Conservation (phyloP, 2,113 vertebrate species). For the Scartelaos histophorus region DNA sequence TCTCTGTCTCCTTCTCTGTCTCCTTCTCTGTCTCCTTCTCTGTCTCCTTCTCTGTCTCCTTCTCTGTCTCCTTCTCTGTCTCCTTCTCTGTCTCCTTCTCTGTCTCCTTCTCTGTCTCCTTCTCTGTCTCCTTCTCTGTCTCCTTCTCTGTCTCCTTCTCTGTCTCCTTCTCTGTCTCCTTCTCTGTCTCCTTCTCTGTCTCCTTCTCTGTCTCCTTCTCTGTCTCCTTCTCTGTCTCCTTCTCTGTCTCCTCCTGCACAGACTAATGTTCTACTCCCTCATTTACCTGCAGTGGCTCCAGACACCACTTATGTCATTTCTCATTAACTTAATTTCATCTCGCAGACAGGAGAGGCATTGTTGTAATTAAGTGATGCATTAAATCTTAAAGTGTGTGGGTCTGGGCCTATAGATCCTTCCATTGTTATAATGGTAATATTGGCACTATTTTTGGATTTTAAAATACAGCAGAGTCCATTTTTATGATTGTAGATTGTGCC, state of each 20-base stretch:
- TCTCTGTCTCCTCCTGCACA: slow-evolving; percentile 39
- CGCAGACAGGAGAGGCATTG: slow-evolving; percentile 17
- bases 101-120: slow-evolving; percentile 38
- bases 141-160: too few relatives aligned
- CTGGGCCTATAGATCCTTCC: not conserved
- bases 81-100: too few relatives aligned
- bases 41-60: too few relatives aligned
- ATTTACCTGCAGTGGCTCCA: slow-evolving; percentile 22
- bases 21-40: slow-evolving; percentile 37
- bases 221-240: too few relatives aligned
- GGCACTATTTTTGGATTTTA: not conserved
- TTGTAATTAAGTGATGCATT: slow-evolving; percentile 49
- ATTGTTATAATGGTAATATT: not conserved
- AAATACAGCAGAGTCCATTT: not conserved
- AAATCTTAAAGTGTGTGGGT: slow-evolving; percentile 12
- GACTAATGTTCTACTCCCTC: slow-evolving; percentile 45
- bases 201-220: slow-evolving; percentile 37
- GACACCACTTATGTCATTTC: slow-evolving; percentile 43
- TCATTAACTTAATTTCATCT: slow-evolving; percentile 45
- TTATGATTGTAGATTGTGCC: not conserved
- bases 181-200: too few relatives aligned
- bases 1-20: too few relatives aligned
- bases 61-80: slow-evolving; percentile 43
- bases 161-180: slow-evolving; percentile 44
- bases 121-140: slow-evolving; percentile 47